A percentile compares a stretch with the other conserved stretches of the same genome.
Conservation (phyloP, 2,113 vertebrate genomes). For the Steatornis caripensis region DNA sequence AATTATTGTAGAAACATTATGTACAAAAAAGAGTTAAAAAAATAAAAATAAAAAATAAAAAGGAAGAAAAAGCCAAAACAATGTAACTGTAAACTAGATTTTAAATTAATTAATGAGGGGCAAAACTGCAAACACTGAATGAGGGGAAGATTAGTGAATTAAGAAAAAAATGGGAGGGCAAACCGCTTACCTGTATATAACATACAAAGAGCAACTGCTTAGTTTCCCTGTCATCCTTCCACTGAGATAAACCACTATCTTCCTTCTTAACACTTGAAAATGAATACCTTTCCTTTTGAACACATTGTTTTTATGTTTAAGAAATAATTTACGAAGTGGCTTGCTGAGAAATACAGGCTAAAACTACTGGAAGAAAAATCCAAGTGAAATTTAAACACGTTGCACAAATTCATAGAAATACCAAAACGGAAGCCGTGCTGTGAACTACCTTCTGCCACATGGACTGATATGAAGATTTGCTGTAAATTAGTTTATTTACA, state of each 20-base stretch:
- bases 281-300: not conserved
- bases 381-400: rapidly evolving
- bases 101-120: not conserved
- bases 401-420: not conserved
- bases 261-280: not conserved
- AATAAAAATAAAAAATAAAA: not conserved
- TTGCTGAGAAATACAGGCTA: not conserved
- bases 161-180: not conserved
- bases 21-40: not conserved
- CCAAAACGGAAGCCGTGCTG: not conserved
- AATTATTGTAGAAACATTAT: not conserved
- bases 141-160: not conserved
- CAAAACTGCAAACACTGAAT: not conserved
- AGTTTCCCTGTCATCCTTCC: not conserved
- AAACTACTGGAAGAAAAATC: not conserved
- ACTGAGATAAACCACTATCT: not conserved
- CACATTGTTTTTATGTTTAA: not conserved
- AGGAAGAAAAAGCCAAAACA: not conserved
- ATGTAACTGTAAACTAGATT: not conserved
- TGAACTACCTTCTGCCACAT: not conserved
- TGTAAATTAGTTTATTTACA: not conserved
- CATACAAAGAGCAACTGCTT: not conserved
- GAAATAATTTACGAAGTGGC: not conserved
- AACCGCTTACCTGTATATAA: not conserved
- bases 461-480: not conserved